Conservation (phyloP, 2,888 invertebrate genomes). For the Hedychridium roseum region DNA sequence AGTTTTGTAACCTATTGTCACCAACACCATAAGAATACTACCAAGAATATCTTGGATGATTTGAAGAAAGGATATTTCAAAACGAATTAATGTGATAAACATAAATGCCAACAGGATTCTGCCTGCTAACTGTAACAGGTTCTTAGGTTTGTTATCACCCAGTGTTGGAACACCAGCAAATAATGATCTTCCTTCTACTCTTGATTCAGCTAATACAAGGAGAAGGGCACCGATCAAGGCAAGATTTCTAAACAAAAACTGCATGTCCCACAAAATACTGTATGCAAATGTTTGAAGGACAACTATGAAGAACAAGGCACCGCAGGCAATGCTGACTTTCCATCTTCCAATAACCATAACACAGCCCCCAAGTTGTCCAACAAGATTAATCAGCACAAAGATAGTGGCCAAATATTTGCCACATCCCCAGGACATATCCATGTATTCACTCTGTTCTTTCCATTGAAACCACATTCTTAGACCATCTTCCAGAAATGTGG, state of each 20-base stretch:
- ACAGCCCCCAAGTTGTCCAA: constrained; percentile 96
- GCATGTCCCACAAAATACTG: constrained; percentile 98
- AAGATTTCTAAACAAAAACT: constrained; percentile 94
- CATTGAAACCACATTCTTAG: constrained; percentile 99
- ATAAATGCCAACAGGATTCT: constrained; percentile 96
- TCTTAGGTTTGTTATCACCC: constrained; percentile 96
- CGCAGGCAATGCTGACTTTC: constrained; percentile 91
- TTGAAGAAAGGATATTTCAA: constrained; percentile 91
- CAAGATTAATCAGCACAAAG: constrained; percentile 94
- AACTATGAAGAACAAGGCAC: constrained; percentile 93
- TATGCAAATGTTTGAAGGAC: constrained; percentile 95
- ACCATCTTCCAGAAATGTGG: constrained; percentile 99
- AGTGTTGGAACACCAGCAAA: constrained; percentile 95
- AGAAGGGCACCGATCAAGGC: constrained; percentile 97
- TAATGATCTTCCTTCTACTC: constrained; percentile 90
- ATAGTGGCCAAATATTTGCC: constrained; percentile 92
- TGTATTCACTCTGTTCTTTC: constrained; percentile 96
- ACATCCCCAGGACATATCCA: constrained; percentile 97
- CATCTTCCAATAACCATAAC: constrained; percentile 93
- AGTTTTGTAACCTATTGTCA: constrained; percentile 98
- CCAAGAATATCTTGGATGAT: constrained; percentile 93
- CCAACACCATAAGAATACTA: constrained; percentile 92
- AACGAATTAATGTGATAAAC: constrained; percentile 95
- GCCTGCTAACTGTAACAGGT: constrained; percentile 94
- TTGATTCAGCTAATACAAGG: constrained; percentile 94